Base-by-base conservation (phyloP, 2,888 invertebrate genomes). In the Zootermopsis nevadensis region DNA sequence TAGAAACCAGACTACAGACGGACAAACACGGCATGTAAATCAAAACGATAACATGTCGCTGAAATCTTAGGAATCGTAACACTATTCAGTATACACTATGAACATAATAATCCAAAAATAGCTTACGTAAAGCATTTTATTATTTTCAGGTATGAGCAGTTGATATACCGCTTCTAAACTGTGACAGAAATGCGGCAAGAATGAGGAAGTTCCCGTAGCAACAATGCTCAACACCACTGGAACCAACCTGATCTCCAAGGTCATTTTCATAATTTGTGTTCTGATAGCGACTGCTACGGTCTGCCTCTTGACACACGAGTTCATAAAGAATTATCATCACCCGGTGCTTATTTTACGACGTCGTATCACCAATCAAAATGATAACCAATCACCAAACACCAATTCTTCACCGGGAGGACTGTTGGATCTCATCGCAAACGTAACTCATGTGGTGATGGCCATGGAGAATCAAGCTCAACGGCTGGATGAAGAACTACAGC, bases 351-450 rank as follows among this genome's bases (percentile, higher is more conserved):
- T 35, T 0, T 30, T 31, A 12, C 31, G 60, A n/a, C 33, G 55
- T 19, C 33, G n/a, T 60, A 60, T 27, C n/a, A 27, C 30, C 38
- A 24, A 3, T 1, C 24, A 8, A 19, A 8, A 33, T 6, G 8
- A 30, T 3, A n/a, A 53, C 10, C 15, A 48, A 22, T 15, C 48
- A 22, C 10, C 42, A 22, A 24, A 33, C 35, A 38, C n/a, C 33
- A 72, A 48, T 7, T 30, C 30, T 15, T n/a, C 35, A 27, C 74
- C 74, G 1, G 8, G 74, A 6, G 81, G 72, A 6, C 82, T 82
- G 0, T 27, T 82, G 82, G 82, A 72, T 12, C 60, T 82, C 74
- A 74, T 82, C 24, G 74, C 35, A n/a, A 82, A 82, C 33, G 76
- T 82, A 7, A 82, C 82, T 4, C 72, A 82, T 2, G 27, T 76